Conservation (phyloP, 1,140 invertebrate genomes). For the Bombus superbus region DNA sequence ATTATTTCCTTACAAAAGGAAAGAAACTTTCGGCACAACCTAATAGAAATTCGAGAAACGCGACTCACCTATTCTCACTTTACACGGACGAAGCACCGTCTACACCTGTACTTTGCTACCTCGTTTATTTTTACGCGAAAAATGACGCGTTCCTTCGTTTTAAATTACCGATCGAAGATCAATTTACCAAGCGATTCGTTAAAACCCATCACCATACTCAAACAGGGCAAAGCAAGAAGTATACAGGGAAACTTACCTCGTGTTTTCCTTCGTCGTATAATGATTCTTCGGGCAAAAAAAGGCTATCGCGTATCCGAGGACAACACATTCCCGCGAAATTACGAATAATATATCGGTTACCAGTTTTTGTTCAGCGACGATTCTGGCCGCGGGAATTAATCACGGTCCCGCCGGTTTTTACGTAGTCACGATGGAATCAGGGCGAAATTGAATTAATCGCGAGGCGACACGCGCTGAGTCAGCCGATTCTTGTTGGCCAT, state of each 20-base stretch:
- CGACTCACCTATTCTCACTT: no score
- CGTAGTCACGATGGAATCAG: neutral
- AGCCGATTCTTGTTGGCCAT: neutral
- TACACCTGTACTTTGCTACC: neutral
- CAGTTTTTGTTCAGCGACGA: neutral
- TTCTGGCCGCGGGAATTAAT: neutral
- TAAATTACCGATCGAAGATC: neutral
- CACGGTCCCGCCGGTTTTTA: neutral
- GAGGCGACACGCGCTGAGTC: neutral
- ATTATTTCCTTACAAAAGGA: no score
- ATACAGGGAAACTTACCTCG: neutral
- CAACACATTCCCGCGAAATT: neutral
- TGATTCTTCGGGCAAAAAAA: neutral
- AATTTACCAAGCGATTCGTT: neutral
- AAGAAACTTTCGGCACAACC: no score
- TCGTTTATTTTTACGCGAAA: neutral
- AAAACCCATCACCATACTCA: neutral
- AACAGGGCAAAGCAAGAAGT: neutral
- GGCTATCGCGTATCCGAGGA: neutral
- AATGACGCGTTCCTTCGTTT: neutral
- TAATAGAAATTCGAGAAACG: neutral
- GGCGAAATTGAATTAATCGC: slow-evolving; percentile 35
- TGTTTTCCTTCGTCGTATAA: neutral
- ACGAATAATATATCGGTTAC: slow-evolving; percentile 20
- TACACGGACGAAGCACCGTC: no score